These are phyloP conservation scores for Malaclemys terrapin DNA, from an alignment of 2,113 vertebrate species.

Conservation along the genomic window DNA sequence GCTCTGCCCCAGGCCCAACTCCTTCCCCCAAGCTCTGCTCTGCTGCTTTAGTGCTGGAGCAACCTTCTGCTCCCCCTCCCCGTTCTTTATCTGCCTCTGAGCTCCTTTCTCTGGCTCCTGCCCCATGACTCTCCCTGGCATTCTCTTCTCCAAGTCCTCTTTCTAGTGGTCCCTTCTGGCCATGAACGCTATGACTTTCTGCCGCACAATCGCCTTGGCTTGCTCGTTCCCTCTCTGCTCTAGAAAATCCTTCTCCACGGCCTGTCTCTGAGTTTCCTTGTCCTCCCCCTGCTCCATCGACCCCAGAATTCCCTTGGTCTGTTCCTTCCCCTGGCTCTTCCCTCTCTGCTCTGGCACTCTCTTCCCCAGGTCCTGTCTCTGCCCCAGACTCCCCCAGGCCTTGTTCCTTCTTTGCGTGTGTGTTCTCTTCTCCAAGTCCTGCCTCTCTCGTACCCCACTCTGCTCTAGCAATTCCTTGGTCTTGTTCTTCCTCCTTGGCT, in stretches of 20 bases:
- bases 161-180: background rate
- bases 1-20: background rate
- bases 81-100: rapidly evolving
- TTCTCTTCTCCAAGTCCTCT: background rate
- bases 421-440: background rate
- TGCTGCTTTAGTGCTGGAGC: rapidly evolving
- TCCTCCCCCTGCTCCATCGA: background rate
- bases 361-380: background rate
- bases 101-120: background rate
- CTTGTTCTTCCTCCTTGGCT: background rate
- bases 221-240: background rate
- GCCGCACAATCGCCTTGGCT: background rate
- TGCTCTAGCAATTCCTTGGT: background rate
- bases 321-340: background rate
- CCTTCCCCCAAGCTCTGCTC: background rate
- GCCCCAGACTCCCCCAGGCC: background rate
- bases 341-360: slow-evolving; percentile 8
- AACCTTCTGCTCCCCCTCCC: rapidly evolving
- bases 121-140: background rate
- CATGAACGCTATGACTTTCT: background rate
- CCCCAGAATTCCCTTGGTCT: slow-evolving; percentile 8
- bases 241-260: background rate
- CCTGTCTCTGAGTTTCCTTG: background rate
- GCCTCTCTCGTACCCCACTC: background rate
- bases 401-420: background rate